phyloP scores from a whole-genome alignment of 2,888 invertebrate genomes.

The Esperia sulphurella region DNA sequence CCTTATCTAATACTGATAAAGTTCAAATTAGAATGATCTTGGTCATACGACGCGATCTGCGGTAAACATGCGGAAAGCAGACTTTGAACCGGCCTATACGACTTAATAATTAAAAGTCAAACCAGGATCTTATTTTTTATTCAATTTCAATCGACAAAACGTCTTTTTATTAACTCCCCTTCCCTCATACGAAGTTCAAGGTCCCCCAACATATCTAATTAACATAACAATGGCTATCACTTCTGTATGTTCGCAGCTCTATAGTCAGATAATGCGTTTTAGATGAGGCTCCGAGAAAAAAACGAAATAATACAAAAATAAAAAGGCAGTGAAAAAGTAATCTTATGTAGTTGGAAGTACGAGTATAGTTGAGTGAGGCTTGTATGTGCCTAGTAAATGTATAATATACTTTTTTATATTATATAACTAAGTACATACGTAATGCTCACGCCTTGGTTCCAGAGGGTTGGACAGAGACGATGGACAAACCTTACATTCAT shows the following conservation, averaged over 20 bases:
- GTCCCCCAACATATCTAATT: slow-evolving; percentile 15
- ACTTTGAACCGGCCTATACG: too few relatives aligned
- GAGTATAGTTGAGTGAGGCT: too few relatives aligned
- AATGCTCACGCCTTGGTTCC: too few relatives aligned
- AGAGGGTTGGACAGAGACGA: too few relatives aligned
- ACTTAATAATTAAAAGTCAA: background rate
- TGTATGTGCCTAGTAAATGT: too few relatives aligned
- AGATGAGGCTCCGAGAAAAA: slow-evolving; percentile 34
- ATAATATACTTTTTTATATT: too few relatives aligned
- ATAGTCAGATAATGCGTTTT: slow-evolving; percentile 40
- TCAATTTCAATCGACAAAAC: slow-evolving; percentile 3
- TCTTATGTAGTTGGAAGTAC: background rate
- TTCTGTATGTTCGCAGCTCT: slow-evolving; percentile 13
- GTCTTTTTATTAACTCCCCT: slow-evolving; percentile 7
- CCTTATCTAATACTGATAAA: too few relatives aligned
- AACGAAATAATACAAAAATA: slow-evolving; percentile 13
- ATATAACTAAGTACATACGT: too few relatives aligned
- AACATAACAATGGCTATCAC: slow-evolving; percentile 24
- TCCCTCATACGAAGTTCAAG: slow-evolving; percentile 16
- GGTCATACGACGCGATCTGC: too few relatives aligned
- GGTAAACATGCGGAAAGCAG: too few relatives aligned
- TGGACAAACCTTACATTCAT: too few relatives aligned
- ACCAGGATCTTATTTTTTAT: background rate
- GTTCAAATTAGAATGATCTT: too few relatives aligned
- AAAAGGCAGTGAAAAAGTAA: background rate